Base-by-base conservation (phyloP, 2,113 vertebrate genomes). In the Anarhynchus alexandrinus region DNA sequence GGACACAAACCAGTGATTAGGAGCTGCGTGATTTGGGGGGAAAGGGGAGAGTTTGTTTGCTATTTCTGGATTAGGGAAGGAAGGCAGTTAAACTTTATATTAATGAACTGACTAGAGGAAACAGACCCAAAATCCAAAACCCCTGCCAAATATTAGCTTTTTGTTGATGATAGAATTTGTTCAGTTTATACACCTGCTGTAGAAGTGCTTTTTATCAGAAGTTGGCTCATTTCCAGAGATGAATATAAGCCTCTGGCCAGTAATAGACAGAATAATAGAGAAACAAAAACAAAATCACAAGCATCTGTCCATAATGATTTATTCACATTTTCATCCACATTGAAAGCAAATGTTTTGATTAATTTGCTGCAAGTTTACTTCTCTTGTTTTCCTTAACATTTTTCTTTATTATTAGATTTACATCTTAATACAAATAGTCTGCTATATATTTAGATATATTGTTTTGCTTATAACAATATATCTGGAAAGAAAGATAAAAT, bases 151-250 rank as follows among this genome's bases (percentile, higher is more conserved):
- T 73, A 80, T 77, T 94, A 94, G 86, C 58, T 70, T 97, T 42
- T 49, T 97, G 86, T 96, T 95, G 93, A 86, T 0, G 10, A 69
- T 90, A 96, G 87, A 94, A 94, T 94, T 93, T 85, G 69, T 54
- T 92, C 86, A 58, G 93, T 96, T 97, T 94, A 66, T 95, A 95
- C 94, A 97, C 96, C 94, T 96, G 96, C 82, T 89, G 17, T 51
- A 81, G 65, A 71, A 91, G 51, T 64, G 83, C 19, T 89, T 93
- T 89, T 82, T 91, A 30, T 93, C 27, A 32, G 77, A 92, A 91
- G 17, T 3, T 97, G 90, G 59, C 59, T 82, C 17, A 30, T 61
- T 93, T 95, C 70, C 93, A 93, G 76, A 82, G 67, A n/a, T 71
- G 19, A 84, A 73, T 87, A 67, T 93, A 94, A 96, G 21, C 70